Conservation (phyloP, 1,140 invertebrate species). For the Prorops nasuta region DNA sequence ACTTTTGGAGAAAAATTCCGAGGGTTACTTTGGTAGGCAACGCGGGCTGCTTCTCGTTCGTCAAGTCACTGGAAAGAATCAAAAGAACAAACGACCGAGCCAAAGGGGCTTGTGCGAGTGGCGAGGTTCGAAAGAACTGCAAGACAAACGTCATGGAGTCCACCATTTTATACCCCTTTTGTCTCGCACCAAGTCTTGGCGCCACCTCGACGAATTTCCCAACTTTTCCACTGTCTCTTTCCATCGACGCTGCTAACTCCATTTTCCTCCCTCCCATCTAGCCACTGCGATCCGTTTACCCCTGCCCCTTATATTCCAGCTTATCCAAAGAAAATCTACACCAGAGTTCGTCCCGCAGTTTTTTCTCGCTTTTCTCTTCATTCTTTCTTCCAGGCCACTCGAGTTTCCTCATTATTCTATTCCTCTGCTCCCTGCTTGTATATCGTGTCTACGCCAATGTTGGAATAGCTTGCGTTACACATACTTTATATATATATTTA, state of each 20-base stretch:
- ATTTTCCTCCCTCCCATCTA: background rate
- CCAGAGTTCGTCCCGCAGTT: constrained; percentile 23
- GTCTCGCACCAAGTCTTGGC: constrained; percentile 35
- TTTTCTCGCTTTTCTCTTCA: constrained; percentile 17
- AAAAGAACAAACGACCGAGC: constrained; percentile 37
- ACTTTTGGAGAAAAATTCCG: constrained; percentile 33
- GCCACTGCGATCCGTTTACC: too few species aligned
- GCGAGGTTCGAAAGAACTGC: constrained; percentile 26
- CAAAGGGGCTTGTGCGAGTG: constrained; percentile 1
- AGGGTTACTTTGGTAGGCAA: constrained; percentile 19
- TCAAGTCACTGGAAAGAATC: constrained; percentile 40
- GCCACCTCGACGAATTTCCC: constrained; percentile 43
- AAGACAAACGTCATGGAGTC: constrained; percentile 43
- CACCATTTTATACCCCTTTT: constrained; percentile 34
- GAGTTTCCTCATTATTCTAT: constrained; percentile 40
- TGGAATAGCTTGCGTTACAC: too few species aligned
- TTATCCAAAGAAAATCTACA: too few species aligned
- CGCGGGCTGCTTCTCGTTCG: constrained; percentile 1
- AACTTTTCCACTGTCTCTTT: constrained; percentile 30
- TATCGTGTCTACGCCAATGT: too few species aligned
- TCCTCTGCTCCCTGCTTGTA: too few species aligned
- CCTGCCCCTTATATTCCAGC: too few species aligned
- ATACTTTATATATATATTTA: too few species aligned
- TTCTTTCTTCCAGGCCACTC: background rate
- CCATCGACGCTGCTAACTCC: background rate